Base-by-base conservation (phyloP, 2,113 vertebrate genomes). In the Pollachius pollachius region DNA sequence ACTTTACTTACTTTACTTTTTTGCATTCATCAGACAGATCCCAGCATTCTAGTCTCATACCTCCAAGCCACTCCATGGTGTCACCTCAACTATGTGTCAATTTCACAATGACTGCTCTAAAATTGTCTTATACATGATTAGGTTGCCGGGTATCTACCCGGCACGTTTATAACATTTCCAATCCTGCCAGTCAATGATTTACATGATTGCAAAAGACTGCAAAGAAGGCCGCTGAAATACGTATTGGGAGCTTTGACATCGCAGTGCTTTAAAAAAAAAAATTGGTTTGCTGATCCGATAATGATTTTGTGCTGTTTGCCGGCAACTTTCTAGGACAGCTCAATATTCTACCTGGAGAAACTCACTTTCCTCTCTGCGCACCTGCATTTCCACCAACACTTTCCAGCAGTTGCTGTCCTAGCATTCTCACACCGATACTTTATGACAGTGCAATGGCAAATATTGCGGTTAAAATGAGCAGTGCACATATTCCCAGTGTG, bases 231-330 rank as follows among this genome's bases (percentile, higher is more conserved):
- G 30, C 30, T 4, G 15, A 74, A 81, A 89, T 89, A 90, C 81
- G 81, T 77, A 90, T 88, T 84, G 62, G 70, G 76, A 60, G 76
- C 78, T 75, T 80, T 75, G 70, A 76, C 72, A 34, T 66, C 72
- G 77, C 72, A 86, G 81, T 84, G 30, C 87, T 86, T 86, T 86
- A 85, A 34, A 34, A 34, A 34, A 34, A 92, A 66, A 76, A 89
- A 88, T 86, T 84, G 90, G 83, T 76, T 76, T 82, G 81, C 80
- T 85, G 87, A 90, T 89, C 88, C 74, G 81, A 90, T 89, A 87
- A 85, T 59, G 65, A 83, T 83, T 86, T 82, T 77, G 57, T 52
- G 62, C 69, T 67, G 77, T 87, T 89, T 85, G 79, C 72, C 15
- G 71, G 75, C 69, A 89, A 85, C 80, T 87, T 91, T 91, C 75